Conservation (phyloP, 2,888 invertebrate species). For the Lepidochitona cinerea region DNA sequence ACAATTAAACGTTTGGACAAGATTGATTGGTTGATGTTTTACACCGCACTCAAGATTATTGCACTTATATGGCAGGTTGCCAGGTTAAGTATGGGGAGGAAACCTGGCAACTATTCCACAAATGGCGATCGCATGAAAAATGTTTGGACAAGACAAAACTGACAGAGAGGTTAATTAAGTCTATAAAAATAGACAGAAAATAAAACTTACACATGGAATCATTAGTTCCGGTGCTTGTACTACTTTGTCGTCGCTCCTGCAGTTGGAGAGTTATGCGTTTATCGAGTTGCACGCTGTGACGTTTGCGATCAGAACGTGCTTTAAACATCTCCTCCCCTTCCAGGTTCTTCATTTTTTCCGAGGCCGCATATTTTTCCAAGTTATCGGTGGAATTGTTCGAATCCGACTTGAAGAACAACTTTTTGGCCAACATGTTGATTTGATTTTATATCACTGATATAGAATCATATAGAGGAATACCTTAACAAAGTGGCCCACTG, state of each 20-base stretch:
- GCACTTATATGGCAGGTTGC: too few relatives aligned
- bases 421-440: constrained; percentile 38
- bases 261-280: constrained; percentile 53
- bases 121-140: too few relatives aligned
- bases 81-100: too few relatives aligned
- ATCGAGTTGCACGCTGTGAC: constrained; percentile 63
- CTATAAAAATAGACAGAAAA: too few relatives aligned
- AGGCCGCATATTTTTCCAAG: constrained; percentile 48
- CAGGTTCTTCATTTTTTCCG: constrained; percentile 56
- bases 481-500: not conserved
- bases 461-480: too few relatives aligned
- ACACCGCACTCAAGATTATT: too few relatives aligned
- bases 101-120: too few relatives aligned
- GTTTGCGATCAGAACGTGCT: constrained; percentile 51
- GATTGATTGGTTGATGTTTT: too few relatives aligned
- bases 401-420: constrained; percentile 30
- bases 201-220: constrained; percentile 61
- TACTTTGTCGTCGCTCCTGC: constrained; percentile 52
- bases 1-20: too few relatives aligned
- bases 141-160: too few relatives aligned
- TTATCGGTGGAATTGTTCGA: constrained; percentile 34
- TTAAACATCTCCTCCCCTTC: constrained; percentile 52
- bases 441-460: too few relatives aligned
- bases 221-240: constrained; percentile 54
- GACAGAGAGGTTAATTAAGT: too few relatives aligned